Evolutionary conservation across 2,797 vertebrate species (phyloP).

Genomic region (Enteromius paludinosus): DNA sequence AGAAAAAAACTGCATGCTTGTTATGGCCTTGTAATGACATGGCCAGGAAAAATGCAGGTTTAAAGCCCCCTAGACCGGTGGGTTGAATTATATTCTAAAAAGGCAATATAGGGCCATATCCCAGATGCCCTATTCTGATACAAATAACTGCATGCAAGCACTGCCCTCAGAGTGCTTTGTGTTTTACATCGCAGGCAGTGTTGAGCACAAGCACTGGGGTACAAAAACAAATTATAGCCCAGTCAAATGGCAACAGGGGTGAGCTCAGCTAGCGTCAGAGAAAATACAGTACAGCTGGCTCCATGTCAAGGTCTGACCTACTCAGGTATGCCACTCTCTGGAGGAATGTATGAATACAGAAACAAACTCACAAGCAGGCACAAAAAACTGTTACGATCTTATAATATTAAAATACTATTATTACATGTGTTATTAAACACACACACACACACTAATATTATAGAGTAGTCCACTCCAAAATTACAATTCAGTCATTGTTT

Average conservation of each 20-base stretch:
- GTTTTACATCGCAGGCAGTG: conserved; percentile 72
- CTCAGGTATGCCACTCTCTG: conserved; percentile 40
- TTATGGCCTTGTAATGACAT: conserved; percentile 65
- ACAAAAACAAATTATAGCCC: conserved; percentile 74
- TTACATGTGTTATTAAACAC: background rate
- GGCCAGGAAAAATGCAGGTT: conserved; percentile 70
- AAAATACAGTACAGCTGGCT: conserved; percentile 55
- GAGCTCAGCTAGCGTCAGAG: conserved; percentile 30
- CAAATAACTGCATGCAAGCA: conserved; percentile 72
- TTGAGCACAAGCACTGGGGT: conserved; percentile 70
- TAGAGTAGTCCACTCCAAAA: background rate
- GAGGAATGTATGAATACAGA: conserved; percentile 30
- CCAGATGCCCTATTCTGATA: conserved; percentile 70
- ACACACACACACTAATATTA: background rate
- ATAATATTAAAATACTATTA: background rate
- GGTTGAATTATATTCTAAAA: conserved; percentile 77
- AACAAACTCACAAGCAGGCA: conserved; percentile 4
- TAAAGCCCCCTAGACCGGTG: conserved; percentile 70
- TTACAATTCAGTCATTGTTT: background rate
- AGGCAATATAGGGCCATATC: conserved; percentile 82
- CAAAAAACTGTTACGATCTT: background rate
- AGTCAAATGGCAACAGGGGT: conserved; percentile 69
- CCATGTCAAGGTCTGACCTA: conserved; percentile 55
- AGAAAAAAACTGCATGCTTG: conserved; percentile 62
- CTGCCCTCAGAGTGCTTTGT: conserved; percentile 67